Evolutionary conservation across 2,113 vertebrate genomes (phyloP).

Genomic region (Cryptomyrus ogoouensis): DNA sequence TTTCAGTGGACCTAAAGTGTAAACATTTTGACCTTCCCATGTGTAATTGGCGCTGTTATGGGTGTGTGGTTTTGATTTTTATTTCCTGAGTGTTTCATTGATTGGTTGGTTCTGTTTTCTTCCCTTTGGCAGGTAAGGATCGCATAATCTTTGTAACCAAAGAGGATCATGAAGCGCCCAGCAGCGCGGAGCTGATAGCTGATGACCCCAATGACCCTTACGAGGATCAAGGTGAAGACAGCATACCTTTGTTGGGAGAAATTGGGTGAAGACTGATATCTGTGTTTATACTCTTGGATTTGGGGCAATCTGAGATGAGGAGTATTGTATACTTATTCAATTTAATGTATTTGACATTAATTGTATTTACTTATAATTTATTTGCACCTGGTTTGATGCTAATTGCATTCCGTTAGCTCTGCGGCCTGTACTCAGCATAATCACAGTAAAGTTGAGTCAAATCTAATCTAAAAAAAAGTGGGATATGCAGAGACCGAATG

Average conservation of each 20-base stretch:
- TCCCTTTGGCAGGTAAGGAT: constrained; percentile 58
- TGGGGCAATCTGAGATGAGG: neutral
- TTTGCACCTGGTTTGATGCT: neutral
- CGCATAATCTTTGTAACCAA: constrained; percentile 69
- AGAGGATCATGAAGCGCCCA: constrained; percentile 87
- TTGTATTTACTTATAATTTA: neutral
- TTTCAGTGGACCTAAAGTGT: neutral
- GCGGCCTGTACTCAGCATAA: neutral
- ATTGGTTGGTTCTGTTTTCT: neutral
- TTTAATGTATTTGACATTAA: neutral
- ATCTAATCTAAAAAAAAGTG: neutral
- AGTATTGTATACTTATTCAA: neutral
- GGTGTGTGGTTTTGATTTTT: neutral
- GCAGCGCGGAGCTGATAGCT: constrained; percentile 87
- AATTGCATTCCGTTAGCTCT: neutral
- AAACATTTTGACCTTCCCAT: neutral
- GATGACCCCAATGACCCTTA: constrained; percentile 95
- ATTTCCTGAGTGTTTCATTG: neutral
- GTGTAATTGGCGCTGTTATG: neutral
- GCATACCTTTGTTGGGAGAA: neutral
- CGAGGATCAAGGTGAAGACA: constrained; percentile 75
- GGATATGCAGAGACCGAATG: neutral
- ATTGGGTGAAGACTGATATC: neutral
- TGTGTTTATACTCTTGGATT: neutral
- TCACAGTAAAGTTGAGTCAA: neutral